Conservation (phyloP, 2,113 vertebrate genomes). For the Nerophis lumbriciformis region DNA sequence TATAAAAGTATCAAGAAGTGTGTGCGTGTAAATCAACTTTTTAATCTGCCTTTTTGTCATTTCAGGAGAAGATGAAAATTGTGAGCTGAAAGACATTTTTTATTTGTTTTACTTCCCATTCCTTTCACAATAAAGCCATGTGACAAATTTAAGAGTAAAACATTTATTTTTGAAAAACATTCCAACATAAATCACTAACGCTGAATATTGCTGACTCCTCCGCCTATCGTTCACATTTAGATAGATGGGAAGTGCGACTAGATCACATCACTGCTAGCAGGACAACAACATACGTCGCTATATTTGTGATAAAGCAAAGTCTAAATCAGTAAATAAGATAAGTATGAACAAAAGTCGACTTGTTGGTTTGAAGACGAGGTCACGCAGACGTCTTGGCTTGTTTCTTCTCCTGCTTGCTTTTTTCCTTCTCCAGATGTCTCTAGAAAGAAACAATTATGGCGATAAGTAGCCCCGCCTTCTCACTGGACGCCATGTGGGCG, state of each 20-base stretch:
- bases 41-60: not conserved
- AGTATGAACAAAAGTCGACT: no score
- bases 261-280: not conserved
- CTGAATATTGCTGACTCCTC: no score
- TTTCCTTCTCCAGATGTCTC: conserved; percentile 73
- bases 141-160: not conserved
- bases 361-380: not conserved
- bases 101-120: not conserved
- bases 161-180: conserved; percentile 2
- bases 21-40: not conserved
- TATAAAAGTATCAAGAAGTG: not conserved
- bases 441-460: conserved; percentile 18
- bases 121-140: not conserved
- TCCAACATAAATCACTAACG: not conserved
- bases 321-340: not conserved
- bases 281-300: no score
- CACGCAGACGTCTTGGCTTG: conserved; percentile 32
- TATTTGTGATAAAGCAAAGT: no score
- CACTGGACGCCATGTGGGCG: not conserved
- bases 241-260: not conserved
- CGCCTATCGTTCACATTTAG: no score
- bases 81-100: not conserved
- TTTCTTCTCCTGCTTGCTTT: conserved; percentile 47
- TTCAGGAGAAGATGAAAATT: conserved; percentile 41
- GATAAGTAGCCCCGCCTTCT: not conserved